These are phyloP conservation scores for Papilio machaon DNA, from an alignment of 1,140 invertebrate species.

Conservation along the genomic window DNA sequence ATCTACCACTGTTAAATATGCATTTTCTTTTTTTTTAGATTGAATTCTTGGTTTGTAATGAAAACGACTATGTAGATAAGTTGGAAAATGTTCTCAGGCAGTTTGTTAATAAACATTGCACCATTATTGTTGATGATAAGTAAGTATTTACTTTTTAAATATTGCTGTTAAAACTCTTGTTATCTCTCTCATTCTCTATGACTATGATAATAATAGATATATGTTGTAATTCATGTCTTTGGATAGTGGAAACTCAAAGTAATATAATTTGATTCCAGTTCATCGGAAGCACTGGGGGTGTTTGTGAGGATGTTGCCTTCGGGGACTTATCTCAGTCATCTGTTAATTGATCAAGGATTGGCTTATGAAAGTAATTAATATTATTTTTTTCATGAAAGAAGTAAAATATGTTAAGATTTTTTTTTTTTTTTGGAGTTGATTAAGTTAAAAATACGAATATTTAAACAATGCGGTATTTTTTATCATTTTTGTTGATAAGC, in stretches of 20 bases:
- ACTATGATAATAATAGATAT: no score
- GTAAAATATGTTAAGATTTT: no score
- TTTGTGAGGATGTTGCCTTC: constrained; percentile 53
- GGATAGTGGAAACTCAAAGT: no score
- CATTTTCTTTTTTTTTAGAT: constrained; percentile 58
- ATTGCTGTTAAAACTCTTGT: neutral
- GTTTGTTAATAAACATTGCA: constrained; percentile 50
- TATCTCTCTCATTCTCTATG: no score
- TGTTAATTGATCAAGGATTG: constrained; percentile 54
- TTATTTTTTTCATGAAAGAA: neutral
- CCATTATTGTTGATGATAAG: constrained; percentile 69
- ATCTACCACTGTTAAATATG: no score
- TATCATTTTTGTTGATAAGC: no score
- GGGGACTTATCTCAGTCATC: constrained; percentile 55
- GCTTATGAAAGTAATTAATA: constrained; percentile 53
- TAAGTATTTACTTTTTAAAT: constrained; percentile 44
- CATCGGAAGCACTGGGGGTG: constrained; percentile 68
- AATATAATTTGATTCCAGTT: constrained; percentile 52
- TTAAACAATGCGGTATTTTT: no score
- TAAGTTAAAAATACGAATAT: no score
- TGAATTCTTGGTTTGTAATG: constrained; percentile 51
- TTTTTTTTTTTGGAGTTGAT: no score
- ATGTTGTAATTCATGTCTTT: no score
- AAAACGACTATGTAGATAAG: constrained; percentile 48
- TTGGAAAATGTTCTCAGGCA: constrained; percentile 53